Evolutionary conservation across 2,797 vertebrate genomes (phyloP).

Genomic region (Bradypus variegatus): DNA sequence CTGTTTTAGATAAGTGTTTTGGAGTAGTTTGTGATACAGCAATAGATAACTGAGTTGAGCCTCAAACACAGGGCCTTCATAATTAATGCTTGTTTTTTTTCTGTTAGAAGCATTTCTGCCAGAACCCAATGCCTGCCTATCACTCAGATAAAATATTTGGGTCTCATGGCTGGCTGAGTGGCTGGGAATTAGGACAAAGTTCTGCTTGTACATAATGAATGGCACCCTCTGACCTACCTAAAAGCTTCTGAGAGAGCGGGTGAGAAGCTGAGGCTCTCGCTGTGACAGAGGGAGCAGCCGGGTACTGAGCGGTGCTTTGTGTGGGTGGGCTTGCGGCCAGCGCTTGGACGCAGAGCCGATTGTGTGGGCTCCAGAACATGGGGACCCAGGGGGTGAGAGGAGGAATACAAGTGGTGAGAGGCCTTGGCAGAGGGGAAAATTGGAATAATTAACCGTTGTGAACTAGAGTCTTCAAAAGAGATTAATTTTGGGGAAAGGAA

Average conservation of each 20-base stretch:
- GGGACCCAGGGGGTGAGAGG: neutral
- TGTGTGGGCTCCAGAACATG: constrained; percentile 7
- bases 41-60: neutral
- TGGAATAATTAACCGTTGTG: constrained; percentile 25
- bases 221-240: constrained; percentile 34
- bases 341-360: neutral
- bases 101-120: neutral
- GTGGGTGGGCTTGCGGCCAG: constrained; percentile 42
- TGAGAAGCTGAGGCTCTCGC: neutral
- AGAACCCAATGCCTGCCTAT: neutral
- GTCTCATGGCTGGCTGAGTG: neutral
- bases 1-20: neutral
- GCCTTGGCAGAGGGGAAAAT: neutral
- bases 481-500: neutral
- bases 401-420: neutral
- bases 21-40: neutral
- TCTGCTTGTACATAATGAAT: constrained; percentile 23
- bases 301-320: neutral
- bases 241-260: neutral
- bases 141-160: neutral
- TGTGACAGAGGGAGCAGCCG: neutral
- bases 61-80: neutral
- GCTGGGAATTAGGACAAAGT: constrained; percentile 43
- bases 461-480: constrained; percentile 39
- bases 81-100: neutral